These are phyloP conservation scores for Microplitis manilae DNA, from an alignment of 2,888 invertebrate genomes.

Conservation along the genomic window DNA sequence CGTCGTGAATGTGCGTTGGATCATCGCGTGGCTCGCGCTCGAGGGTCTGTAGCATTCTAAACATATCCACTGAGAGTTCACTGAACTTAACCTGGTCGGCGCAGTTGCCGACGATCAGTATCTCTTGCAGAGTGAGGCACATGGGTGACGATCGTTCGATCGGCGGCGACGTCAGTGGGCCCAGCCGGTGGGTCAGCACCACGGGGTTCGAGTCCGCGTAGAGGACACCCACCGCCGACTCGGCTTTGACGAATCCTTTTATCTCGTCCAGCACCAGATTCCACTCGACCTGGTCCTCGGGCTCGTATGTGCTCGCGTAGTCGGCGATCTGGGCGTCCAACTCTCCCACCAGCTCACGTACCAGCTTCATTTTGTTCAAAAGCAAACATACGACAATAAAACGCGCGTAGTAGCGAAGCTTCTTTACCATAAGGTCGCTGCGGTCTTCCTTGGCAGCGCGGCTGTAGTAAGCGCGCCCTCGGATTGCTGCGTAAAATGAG, in stretches of 20 bases:
- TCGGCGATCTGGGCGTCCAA: constrained; percentile 94
- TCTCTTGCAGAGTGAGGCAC: constrained; percentile 92
- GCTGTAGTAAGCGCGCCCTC: constrained; percentile 94
- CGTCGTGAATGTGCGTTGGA: constrained; percentile 81
- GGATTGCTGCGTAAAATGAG: constrained; percentile 96
- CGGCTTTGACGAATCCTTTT: constrained; percentile 93
- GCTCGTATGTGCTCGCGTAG: constrained; percentile 95
- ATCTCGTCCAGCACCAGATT: constrained; percentile 94
- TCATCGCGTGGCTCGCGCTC: constrained; percentile 93
- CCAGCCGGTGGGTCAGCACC: constrained; percentile 89
- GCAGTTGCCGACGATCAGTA: constrained; percentile 93
- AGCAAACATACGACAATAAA: constrained; percentile 97
- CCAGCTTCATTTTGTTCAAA: constrained; percentile 93
- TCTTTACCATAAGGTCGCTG: constrained; percentile 97
- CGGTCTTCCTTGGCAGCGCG: constrained; percentile 94
- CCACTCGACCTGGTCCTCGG: constrained; percentile 96
- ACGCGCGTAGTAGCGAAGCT: constrained; percentile 93
- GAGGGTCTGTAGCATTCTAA: constrained; percentile 94
- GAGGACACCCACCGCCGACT: constrained; percentile 89
- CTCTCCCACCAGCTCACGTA: constrained; percentile 92
- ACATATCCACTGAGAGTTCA: constrained; percentile 98
- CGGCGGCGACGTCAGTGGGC: constrained; percentile 87
- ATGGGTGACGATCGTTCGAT: constrained; percentile 90
- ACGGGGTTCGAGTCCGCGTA: constrained; percentile 91
- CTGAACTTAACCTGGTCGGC: constrained; percentile 97